Evolutionary conservation across 2,888 invertebrate species (phyloP).

Genomic region (Hymenopus coronatus): DNA sequence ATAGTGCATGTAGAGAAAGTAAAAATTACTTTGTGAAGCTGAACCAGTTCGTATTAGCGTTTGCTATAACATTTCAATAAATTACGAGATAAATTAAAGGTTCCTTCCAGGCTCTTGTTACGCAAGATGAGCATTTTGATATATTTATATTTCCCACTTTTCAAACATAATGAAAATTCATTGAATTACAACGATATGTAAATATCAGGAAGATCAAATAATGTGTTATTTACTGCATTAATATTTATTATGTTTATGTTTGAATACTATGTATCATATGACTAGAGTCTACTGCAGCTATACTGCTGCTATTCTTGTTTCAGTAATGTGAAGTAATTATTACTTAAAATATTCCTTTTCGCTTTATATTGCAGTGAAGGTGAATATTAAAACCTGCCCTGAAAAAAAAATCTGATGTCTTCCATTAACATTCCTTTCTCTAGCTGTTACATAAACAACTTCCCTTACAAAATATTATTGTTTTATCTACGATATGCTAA

Average conservation of each 20-base stretch:
- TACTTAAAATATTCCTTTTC: no score
- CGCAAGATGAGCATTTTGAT: background rate
- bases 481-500: no score
- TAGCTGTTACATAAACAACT: no score
- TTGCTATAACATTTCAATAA: background rate
- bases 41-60: background rate
- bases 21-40: background rate
- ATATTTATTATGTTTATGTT: background rate
- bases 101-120: background rate
- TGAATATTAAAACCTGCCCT: no score
- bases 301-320: no score
- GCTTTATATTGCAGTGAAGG: no score
- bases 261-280: background rate
- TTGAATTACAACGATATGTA: background rate
- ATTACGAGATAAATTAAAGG: background rate
- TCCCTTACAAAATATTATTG: no score
- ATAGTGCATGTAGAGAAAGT: no score
- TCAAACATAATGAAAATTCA: background rate
- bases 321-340: no score
- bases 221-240: background rate
- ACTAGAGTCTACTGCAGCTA: no score
- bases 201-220: background rate
- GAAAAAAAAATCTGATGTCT: no score
- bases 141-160: background rate
- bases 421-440: no score